Evolutionary conservation across 64 coral and sea anemone species (phyloP), one percentile per base, ranked within the genome.

Genomic region (Cladopsammia gracilis): DNA sequence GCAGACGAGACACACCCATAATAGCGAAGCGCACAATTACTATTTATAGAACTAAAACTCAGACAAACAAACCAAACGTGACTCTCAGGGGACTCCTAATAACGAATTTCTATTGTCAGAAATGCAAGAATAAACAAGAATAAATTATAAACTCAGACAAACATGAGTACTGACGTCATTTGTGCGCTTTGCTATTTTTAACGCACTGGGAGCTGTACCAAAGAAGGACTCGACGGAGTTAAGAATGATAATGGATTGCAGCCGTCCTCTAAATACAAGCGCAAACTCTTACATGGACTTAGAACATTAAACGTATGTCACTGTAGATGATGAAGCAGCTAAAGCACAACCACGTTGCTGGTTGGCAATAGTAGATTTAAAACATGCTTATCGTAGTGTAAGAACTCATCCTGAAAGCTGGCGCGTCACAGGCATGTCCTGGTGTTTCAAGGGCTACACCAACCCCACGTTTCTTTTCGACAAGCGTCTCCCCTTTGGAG

Each of bases 321-420:
- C 64, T 2, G 3, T 67, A 3, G 83, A 86, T 48, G 26, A 70
- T 10, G 83, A 64, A 1, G 52, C 52, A 56, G 11, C 7, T 43
- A 22, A 66, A 2, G 2, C 49, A 3, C 52, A 19, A 60, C 77
- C 89, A 6, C 10, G 34, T 46, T 49, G 42, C 4, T 82, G 45
- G 44, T 70, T 91, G 77, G 89, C 89, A 34, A 91, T 82, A 52
- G 51, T 91, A 13, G 89, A 82, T 26, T 52, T 91, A 42, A 82
- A 71, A 45, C 60, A 70, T 23, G 89, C 89, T 22, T 91, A 91
- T 72, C 62, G 89, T 2, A 54, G 34, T 9, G 78, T 91, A 18
- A 62, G 77, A n/a, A 91, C 82, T 26, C 76, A 91, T 48, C 89
- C 89, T 7, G 45, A 70, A 14, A 91, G 82, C 42, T 83, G 72